Evolutionary conservation across 2,113 vertebrate genomes (phyloP), one percentile per base, ranked within the genome.

Genomic region (Percina caprodes): DNA sequence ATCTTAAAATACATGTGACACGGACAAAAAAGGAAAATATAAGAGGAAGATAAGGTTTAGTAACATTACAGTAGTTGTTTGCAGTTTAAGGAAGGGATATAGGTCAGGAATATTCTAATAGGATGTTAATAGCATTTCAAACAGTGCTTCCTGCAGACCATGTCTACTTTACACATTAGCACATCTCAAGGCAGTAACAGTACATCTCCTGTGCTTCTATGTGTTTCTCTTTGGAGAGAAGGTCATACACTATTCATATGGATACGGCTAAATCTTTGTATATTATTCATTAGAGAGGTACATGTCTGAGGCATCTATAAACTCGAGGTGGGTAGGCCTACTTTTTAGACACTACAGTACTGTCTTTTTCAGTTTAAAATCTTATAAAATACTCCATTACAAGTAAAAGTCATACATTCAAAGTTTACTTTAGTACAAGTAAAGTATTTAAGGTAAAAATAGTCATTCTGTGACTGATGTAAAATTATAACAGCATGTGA

Each of bases 231-330:
- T 70, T 52, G 61, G 72, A 65, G 35, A 85, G 33, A 79, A 74
- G 55, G 39, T 46, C 39, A 78, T 73, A 30, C 35, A 87, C 59
- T 80, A 83, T 83, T 79, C 26, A 87, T 77, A 4, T 75, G 39
- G 15, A 35, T 49, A 45, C 46, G 35, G 62, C 56, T 35, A n/a
- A 71, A 74, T 65, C 78, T 49, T 14, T 13, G 11, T 86, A 71
- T 74, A 79, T 79, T 82, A 79, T 82, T 88, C 46, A 84, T 76
- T 46, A 33, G 56, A 74, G 33, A 76, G 30, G 54, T 51, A 58
- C 46, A 62, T 63, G 48, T 80, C 35, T 66, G 49, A 60, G 45
- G 55, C 21, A 39, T 74, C 23, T 58, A 55, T 72, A 49, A 67
- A 78, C 46, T 60, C 16, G 52, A 83, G 55, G 48, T 62, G 2